Conservation (phyloP, 2,888 invertebrate genomes). For the Synergus itoensis region DNA sequence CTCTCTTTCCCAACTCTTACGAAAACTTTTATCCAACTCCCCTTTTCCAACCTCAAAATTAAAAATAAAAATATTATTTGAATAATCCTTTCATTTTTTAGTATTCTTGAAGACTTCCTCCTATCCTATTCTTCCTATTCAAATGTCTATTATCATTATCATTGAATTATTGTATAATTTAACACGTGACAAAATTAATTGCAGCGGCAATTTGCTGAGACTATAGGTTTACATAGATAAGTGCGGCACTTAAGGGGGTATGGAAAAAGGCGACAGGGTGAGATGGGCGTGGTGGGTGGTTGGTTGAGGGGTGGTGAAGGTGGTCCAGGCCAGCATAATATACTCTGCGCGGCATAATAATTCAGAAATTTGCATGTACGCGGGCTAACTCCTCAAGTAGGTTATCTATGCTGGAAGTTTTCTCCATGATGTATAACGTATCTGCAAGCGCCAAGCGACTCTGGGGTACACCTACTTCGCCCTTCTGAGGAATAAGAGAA, state of each 20-base stretch:
- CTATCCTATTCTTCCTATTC: not conserved
- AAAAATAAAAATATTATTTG: no score
- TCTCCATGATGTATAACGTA: constrained; percentile 71
- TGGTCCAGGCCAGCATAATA: constrained; percentile 62
- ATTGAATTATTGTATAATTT: constrained; percentile 5
- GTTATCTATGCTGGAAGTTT: constrained; percentile 77
- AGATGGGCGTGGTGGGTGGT: constrained; percentile 52
- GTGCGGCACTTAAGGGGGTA: constrained; percentile 43
- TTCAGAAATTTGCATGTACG: constrained; percentile 78
- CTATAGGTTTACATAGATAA: constrained; percentile 25
- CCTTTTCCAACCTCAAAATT: no score
- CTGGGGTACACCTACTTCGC: constrained; percentile 56
- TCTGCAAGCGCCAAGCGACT: constrained; percentile 56
- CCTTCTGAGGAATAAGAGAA: constrained; percentile 59
- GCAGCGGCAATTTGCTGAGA: constrained; percentile 53
- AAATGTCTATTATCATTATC: not conserved
- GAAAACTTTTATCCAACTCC: no score
- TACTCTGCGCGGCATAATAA: constrained; percentile 74
- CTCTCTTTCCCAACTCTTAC: no score
- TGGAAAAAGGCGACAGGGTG: constrained; percentile 46
- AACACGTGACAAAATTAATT: constrained; percentile 53
- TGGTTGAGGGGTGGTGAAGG: constrained; percentile 42
- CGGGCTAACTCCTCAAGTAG: constrained; percentile 78
- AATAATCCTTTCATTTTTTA: no score
- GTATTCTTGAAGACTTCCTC: not conserved